Evolutionary conservation across 2,797 vertebrate genomes (phyloP), one percentile per base, ranked within the genome.

Genomic region (Pagetopsis macropterus): DNA sequence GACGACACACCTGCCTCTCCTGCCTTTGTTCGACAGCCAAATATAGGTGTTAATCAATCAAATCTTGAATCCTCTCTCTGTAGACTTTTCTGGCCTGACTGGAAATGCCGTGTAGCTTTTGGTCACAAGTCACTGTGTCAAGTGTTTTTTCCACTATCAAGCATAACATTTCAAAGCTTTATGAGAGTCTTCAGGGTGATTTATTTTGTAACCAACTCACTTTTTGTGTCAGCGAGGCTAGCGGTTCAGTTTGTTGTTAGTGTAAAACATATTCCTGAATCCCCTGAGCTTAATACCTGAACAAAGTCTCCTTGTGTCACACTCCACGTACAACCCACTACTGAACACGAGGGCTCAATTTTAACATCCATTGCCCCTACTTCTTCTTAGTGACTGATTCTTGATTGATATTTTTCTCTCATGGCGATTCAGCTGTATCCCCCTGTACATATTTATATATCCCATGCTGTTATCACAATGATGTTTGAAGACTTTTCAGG

Each of bases 181-280:
- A 62, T 76, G 65, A 65, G 78, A 82, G 71, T 21, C 44, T 70
- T 79, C 57, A 56, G 6, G 37, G 41, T 72, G 33, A 3, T 66
- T 67, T 68, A 1, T 50, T 72, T 58, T 57, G 14, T 58, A 68
- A 74, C 60, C 51, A 60, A 43, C 41, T 64, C 43, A 31, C 51
- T 70, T 79, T 87, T 80, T 73, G 69, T 87, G 70, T 85, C 79
- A 79, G 43, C 51, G 55, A 83, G 65, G 57, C 71, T 31, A 72
- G 78, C 16, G 48, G 71, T 74, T 71, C 58, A 40, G 51, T 41
- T 58, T 84, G 75, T 65, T 85, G 59, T 85, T 66, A 58, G 61
- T 87, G 82, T 88, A 83, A 84, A 88, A 84, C 86, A 84, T 60
- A 76, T 79, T 82, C n/a, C 69, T 64, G 61, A 76, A 78, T 78